A percentile compares a stretch with the other conserved stretches of the same genome.
These are phyloP conservation scores for Chloroclystis v-ata DNA, from an alignment of 2,888 invertebrate genomes.

Conservation along the genomic window DNA sequence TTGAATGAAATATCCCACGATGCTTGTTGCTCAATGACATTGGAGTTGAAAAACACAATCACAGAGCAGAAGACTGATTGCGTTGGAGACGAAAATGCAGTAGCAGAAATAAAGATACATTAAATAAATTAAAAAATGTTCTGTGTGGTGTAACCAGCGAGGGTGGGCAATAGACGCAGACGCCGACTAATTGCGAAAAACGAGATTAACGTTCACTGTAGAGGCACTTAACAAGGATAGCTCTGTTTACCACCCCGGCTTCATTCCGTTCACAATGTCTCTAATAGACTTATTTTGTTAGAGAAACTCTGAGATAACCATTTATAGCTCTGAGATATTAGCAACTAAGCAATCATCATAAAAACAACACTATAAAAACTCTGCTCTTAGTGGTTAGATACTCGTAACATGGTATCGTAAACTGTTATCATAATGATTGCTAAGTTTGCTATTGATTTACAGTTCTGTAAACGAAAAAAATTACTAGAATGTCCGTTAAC, in stretches of 20 bases:
- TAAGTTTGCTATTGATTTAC: too few species aligned
- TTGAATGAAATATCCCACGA: conserved; percentile 24
- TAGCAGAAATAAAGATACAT: conserved; percentile 36
- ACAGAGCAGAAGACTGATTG: conserved; percentile 38
- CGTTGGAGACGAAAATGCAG: conserved; percentile 44
- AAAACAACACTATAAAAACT: conserved; percentile 46
- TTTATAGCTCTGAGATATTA: conserved; percentile 55
- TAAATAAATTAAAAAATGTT: conserved; percentile 53
- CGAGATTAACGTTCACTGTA: conserved; percentile 70
- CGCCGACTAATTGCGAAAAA: conserved; percentile 71
- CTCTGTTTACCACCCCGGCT: conserved; percentile 58
- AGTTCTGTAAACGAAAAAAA: too few species aligned
- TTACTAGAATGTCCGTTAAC: too few species aligned
- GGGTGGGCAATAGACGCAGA: conserved; percentile 58
- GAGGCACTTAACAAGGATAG: conserved; percentile 62
- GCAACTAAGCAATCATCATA: conserved; percentile 59
- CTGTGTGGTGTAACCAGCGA: conserved; percentile 50
- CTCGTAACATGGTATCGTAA: conserved; percentile 22
- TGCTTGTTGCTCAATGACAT: conserved; percentile 35
- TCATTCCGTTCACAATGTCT: conserved; percentile 62
- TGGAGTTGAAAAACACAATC: conserved; percentile 32
- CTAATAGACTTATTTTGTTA: conserved; percentile 69
- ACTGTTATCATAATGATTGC: too few species aligned
- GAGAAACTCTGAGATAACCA: conserved; percentile 54
- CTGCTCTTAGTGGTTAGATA: conserved; percentile 19